Evolutionary conservation across 2,888 invertebrate species (phyloP), one percentile per base, ranked within the genome.

Genomic region (Aplocera efformata): DNA sequence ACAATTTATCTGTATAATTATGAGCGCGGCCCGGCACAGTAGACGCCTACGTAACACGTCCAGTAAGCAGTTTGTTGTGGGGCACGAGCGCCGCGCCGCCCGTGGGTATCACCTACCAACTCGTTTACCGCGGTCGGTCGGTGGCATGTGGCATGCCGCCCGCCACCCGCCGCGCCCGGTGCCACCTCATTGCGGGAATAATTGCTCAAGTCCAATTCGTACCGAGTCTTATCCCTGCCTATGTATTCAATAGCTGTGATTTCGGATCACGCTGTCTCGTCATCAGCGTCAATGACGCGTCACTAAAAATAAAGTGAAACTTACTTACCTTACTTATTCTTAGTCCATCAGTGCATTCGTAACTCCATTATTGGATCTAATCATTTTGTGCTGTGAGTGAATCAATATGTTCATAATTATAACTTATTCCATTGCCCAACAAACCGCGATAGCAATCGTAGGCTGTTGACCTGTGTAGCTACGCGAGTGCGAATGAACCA

Each of bases 1-100:
- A n/a, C n/a, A n/a, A n/a, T n/a, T n/a, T n/a, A n/a, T n/a, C n/a
- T n/a, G n/a, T n/a, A n/a, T n/a, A n/a, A n/a, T n/a, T n/a, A n/a
- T n/a, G n/a, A n/a, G n/a, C 73, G 76, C 75, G 69, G 73, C 74
- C 73, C 71, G 20, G 40, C 28, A 27, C 21, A 27, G 29, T 10
- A 77, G 74, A 76, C 80, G 81, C 82, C 82, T 82, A 84, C 84
- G 77, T 84, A 85, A 83, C 80, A 79, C 79, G 81, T 83, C 81
- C 84, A 84, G 80, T 83, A 83, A 84, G 84, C 85, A 84, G 83
- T 85, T 85, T 86, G 84, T 85, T 85, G 82, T 86, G 81, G 75
- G 79, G 82, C 85, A 85, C 82, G 84, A 80, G 82, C 81, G 79
- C 71, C 67, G 63, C 80, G 73, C 75, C 74, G 68, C 72, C 75